These are phyloP conservation scores for Acleris sparsana DNA, from an alignment of 2,888 invertebrate genomes.

Conservation along the genomic window DNA sequence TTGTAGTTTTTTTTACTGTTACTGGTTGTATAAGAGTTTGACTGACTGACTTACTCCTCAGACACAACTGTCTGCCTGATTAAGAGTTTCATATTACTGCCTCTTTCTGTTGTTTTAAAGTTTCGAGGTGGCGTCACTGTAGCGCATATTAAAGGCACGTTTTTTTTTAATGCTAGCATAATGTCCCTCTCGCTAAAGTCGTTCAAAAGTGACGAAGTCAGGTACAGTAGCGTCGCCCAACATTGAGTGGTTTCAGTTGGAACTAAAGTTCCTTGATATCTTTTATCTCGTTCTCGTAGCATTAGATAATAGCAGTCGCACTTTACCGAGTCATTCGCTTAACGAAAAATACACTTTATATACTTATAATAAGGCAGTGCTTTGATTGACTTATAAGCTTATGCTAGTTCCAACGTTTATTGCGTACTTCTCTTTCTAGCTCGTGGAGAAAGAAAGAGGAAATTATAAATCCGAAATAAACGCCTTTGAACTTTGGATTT, in stretches of 20 bases:
- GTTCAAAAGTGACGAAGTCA: neutral
- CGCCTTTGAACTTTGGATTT: slow-evolving; percentile 11
- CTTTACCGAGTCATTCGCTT: slow-evolving; percentile 47
- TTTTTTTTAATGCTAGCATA: neutral
- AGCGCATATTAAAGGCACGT: neutral
- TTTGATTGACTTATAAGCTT: slow-evolving; percentile 68
- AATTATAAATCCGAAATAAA: neutral
- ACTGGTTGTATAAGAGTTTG: too few relatives aligned
- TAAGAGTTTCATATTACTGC: neutral
- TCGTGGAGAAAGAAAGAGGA: slow-evolving; percentile 5
- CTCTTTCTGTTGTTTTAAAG: neutral
- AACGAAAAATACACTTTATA: slow-evolving; percentile 57
- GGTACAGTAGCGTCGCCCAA: neutral
- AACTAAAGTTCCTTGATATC: neutral
- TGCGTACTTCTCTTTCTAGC: slow-evolving; percentile 9
- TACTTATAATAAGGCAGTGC: slow-evolving; percentile 82
- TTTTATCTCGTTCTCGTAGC: slow-evolving; percentile 7
- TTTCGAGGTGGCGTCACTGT: neutral
- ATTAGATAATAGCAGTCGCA: slow-evolving; percentile 13
- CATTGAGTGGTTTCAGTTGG: neutral
- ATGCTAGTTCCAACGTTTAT: slow-evolving; percentile 9
- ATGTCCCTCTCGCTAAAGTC: neutral
- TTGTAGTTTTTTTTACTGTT: too few relatives aligned
- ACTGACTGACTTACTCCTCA: too few relatives aligned
- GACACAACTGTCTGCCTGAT: too few relatives aligned